Conservation (phyloP, 1,140 invertebrate species). For the Sminthurides bifidus region DNA sequence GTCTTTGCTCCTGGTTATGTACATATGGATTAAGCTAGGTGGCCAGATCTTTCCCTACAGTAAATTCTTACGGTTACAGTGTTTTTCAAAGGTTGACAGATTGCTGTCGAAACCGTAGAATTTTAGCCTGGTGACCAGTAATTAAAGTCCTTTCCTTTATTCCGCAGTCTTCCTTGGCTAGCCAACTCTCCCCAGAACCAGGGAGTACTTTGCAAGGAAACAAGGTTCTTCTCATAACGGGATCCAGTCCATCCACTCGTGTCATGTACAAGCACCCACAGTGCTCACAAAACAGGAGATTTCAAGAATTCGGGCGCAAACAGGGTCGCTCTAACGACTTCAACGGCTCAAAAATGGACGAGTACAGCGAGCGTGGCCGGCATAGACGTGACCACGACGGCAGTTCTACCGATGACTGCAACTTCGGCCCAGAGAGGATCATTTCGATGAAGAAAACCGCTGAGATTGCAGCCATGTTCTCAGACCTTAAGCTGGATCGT, state of each 20-base stretch:
- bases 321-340: slow-evolving; percentile 8
- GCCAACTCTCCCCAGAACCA: not conserved
- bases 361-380: slow-evolving; percentile 7
- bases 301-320: no score
- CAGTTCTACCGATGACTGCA: not conserved
- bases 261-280: slow-evolving; percentile 24
- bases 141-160: not conserved
- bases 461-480: slow-evolving; percentile 73
- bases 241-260: slow-evolving; percentile 21
- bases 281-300: slow-evolving; percentile 8
- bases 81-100: no score
- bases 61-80: no score
- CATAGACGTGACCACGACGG: slow-evolving; percentile 28
- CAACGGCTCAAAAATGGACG: not conserved
- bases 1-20: no score
- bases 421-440: slow-evolving; percentile 42
- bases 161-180: not conserved
- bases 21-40: no score
- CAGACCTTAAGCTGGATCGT: slow-evolving; percentile 46
- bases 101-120: not conserved
- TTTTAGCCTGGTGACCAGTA: not conserved
- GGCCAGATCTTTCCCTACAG: no score
- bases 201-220: slow-evolving; percentile 2
- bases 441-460: slow-evolving; percentile 74
- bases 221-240: slow-evolving; percentile 28